These are phyloP conservation scores for Mesoligia furuncula DNA, from an alignment of 2,888 invertebrate genomes.

Conservation along the genomic window DNA sequence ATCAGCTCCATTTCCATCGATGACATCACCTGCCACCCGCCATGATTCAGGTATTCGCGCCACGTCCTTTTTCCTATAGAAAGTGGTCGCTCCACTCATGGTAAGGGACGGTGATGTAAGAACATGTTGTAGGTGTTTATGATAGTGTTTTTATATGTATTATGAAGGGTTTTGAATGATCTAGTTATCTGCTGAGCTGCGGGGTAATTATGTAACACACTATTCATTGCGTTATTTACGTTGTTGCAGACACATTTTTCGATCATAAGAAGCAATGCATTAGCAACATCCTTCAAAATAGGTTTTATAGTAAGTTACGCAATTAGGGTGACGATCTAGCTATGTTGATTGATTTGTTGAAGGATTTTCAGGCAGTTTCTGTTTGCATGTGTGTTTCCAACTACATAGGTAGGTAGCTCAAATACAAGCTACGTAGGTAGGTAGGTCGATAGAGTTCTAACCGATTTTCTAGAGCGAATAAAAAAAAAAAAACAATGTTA, in stretches of 20 bases:
- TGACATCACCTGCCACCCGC: constrained; percentile 51
- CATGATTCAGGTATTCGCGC: constrained; percentile 53
- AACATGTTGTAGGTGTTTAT: constrained; percentile 1
- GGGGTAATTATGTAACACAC: too few species aligned
- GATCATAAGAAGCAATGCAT: too few species aligned
- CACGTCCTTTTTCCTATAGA: constrained; percentile 73
- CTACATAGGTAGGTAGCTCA: background rate
- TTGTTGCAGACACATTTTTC: too few species aligned
- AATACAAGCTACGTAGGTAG: too few species aligned
- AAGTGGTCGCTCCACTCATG: constrained; percentile 61
- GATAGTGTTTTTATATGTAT: background rate
- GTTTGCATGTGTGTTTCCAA: background rate
- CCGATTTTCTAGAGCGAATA: background rate
- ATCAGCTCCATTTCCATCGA: constrained; percentile 51
- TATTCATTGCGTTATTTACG: too few species aligned
- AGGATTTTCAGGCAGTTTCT: background rate
- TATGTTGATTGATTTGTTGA: background rate
- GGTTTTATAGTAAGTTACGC: too few species aligned
- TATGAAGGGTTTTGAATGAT: too few species aligned
- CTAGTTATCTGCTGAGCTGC: too few species aligned
- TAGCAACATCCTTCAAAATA: too few species aligned
- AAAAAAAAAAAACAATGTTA: background rate
- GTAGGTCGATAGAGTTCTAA: background rate
- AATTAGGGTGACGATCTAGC: too few species aligned
- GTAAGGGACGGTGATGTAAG: constrained; percentile 48